Percentiles rank a stretch among this genome's conserved stretches.
Evolutionary conservation across 2,113 vertebrate species (phyloP).

Genomic region (Baryphthengus martii): DNA sequence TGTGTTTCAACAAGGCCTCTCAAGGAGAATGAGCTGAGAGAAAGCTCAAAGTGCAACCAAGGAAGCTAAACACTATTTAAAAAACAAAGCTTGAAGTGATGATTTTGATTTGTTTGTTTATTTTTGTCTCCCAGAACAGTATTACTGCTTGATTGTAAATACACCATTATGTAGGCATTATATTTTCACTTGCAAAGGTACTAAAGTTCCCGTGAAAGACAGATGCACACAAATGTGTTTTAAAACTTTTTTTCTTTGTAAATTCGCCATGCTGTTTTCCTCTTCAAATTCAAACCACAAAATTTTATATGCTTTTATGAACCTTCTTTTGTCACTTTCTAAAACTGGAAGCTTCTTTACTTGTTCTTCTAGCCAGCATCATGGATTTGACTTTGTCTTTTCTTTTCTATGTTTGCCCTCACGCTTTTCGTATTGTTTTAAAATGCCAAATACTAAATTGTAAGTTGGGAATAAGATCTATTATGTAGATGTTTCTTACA

Average conservation of each 20-base stretch:
- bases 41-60: constrained; percentile 19
- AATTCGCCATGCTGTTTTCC: neutral
- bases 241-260: neutral
- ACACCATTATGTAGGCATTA: neutral
- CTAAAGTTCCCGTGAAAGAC: neutral
- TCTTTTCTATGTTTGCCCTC: neutral
- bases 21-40: constrained; percentile 8
- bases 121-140: neutral
- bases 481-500: neutral
- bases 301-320: neutral
- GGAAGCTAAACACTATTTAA: neutral
- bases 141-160: neutral
- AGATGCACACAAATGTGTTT: neutral
- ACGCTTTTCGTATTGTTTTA: neutral
- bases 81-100: neutral
- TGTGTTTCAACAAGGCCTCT: constrained; percentile 37
- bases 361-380: neutral
- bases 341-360: neutral
- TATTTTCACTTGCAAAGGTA: neutral
- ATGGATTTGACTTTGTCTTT: neutral
- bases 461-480: neutral
- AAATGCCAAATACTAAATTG: neutral
- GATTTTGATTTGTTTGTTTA: neutral
- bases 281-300: neutral
- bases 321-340: neutral